Conservation (phyloP, 2,113 vertebrate species). For the Pterophyllum scalare region DNA sequence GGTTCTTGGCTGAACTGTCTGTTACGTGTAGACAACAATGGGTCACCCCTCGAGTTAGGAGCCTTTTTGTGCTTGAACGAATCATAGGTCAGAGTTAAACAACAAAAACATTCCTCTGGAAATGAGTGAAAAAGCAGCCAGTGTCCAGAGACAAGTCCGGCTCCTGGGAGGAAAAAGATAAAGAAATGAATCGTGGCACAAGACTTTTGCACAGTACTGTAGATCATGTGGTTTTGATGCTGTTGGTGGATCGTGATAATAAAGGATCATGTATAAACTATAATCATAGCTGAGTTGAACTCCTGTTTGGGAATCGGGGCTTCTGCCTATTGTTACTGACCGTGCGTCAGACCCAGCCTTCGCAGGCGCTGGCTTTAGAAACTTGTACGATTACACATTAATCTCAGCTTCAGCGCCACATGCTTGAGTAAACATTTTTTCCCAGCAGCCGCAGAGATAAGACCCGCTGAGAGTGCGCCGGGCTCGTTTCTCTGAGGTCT, state of each 20-base stretch:
- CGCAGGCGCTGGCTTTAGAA: not conserved
- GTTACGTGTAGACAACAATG: not conserved
- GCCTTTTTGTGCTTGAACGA: not conserved
- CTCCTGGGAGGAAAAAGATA: not conserved
- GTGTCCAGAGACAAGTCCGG: not conserved
- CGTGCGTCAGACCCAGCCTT: not conserved
- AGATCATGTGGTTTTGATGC: not conserved
- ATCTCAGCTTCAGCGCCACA: constrained; percentile 6
- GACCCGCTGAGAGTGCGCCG: not conserved
- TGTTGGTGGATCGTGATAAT: not conserved
- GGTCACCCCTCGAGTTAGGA: not conserved
- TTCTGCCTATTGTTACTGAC: not conserved
- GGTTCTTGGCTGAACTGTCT: not conserved
- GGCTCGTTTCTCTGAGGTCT: constrained; percentile 16
- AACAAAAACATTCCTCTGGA: not conserved
- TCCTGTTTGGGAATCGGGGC: not conserved
- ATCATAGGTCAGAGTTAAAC: not conserved
- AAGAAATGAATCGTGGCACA: not conserved
- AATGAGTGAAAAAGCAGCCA: not conserved
- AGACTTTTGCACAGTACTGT: not conserved
- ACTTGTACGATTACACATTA: not conserved
- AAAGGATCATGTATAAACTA: not conserved
- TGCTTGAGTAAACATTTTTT: constrained; percentile 41
- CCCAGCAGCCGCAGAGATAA: constrained; percentile 22
- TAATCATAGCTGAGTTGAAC: not conserved